Conservation (phyloP, 2,797 vertebrate species). For the Falco novaeseelandiae region DNA sequence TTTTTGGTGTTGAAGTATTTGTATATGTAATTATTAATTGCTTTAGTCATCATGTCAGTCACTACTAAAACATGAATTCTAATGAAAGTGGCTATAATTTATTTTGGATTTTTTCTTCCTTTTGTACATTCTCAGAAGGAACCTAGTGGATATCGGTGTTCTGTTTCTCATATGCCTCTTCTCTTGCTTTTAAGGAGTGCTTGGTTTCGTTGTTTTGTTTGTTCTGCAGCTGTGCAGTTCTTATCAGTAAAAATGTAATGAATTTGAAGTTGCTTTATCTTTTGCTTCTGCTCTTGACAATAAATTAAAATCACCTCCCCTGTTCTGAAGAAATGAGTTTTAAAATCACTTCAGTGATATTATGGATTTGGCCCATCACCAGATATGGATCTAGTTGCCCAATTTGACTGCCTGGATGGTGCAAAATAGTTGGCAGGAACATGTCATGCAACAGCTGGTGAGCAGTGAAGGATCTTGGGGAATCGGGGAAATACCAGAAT, state of each 20-base stretch:
- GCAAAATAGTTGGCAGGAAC: constrained; percentile 26
- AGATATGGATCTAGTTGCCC: not conserved
- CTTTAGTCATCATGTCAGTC: not conserved
- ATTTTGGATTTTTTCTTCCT: not conserved
- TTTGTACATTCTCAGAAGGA: not conserved
- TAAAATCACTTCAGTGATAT: not conserved
- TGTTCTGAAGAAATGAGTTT: not conserved
- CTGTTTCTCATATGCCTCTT: not conserved
- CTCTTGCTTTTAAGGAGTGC: not conserved
- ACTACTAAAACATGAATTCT: not conserved
- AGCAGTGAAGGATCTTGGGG: not conserved
- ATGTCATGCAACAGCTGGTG: constrained; percentile 9
- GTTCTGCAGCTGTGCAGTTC: not conserved
- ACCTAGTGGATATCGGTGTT: not conserved
- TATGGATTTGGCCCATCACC: constrained; percentile 8
- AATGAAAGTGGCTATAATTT: not conserved
- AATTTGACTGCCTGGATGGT: not conserved
- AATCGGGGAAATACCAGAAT: not conserved
- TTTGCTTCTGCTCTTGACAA: not conserved
- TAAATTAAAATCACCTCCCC: not conserved
- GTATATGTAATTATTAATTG: not conserved
- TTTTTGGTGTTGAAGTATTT: not conserved
- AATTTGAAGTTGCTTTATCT: not conserved
- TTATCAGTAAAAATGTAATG: not conserved
- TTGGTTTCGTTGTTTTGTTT: not conserved